Evolutionary conservation across 2,888 invertebrate genomes (phyloP), one percentile per base, ranked within the genome.

Genomic region (Heliconius cydno): DNA sequence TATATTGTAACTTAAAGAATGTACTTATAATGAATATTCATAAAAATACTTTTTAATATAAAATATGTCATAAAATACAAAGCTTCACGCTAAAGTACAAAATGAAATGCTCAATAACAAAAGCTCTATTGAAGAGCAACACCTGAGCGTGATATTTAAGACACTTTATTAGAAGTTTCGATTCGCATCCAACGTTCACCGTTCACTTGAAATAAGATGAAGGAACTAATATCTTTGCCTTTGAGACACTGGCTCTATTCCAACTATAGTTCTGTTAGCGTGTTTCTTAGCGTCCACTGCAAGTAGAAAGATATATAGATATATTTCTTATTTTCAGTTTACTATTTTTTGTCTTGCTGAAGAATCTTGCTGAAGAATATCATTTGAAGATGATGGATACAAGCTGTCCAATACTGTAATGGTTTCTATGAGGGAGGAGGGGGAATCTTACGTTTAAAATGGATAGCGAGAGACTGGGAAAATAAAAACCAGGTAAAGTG

Each of bases 231-330:
- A 78, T 78, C 66, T 72, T 52, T 28, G 46, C 12, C 28, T 72
- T 66, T 25, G 72, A 75, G 75, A 75, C 75, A 75, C 78, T 78
- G 78, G 78, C 78, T 30, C 78, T 46, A 46, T 66, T 73, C 78
- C 78, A 72, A 60, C 38, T 46, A 78, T 34, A 41, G 30, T 28
- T 46, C 46, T 38, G 46, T 46, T 75, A 3, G n/a, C 7, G 19
- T 22, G 13, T 25, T 41, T 28, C 46, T 10, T 12, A 30, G 19
- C 15, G 5, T 75, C 75, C 75, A 75, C 28, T 28, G 28, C 2
- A 13, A 28, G 12, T 60, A 13, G 13, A 15, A 25, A 60, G 38
- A 60, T 57, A 52, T 52, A 28, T 72, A 25, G 0, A 3, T 34
- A 34, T 73, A 22, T 68, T 68, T 38, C 1, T 22, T 22, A 3